Base-by-base conservation (phyloP, 1,140 invertebrate species). In the Zaprionus africanus region DNA sequence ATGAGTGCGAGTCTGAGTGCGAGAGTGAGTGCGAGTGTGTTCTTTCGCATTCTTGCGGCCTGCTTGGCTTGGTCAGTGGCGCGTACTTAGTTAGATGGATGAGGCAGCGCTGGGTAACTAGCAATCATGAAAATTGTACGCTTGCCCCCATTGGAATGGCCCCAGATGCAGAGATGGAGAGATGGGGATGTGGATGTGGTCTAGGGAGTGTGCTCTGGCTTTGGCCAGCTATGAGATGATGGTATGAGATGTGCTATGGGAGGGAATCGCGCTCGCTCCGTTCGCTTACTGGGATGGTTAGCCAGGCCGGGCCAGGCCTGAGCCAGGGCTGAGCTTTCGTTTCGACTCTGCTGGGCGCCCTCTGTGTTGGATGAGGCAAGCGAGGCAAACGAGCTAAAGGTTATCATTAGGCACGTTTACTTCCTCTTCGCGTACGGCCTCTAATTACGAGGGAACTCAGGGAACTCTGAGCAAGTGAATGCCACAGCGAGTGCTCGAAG, bases 121-220 rank as follows among this genome's bases (percentile, higher is more conserved):
- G 84, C 79, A 88, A 88, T 88, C 84, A 88, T 76, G 84, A 81
- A 88, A 88, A 88, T 88, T 88, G 84, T 90, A 84, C 78, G 73
- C 58, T 81, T 57, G 62, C 49, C 65, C 69, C 63, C 66, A 65
- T 53, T 49, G 57, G 46, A 68, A 74, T 41, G 54, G 28, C 19
- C 4, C 22, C 49, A 56, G 63, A 34, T 73, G 36, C n/a, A 26
- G 28, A 7, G 7, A 11, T 26, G 43, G 51, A n/a, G 11, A 19
- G 19, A 6, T 4, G 24, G 43, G 24, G 56, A 24, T 56, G 26
- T 22, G 24, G 56, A 24, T 56, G 26, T 22, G 46, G 46, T 43
- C 41, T 46, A 17, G n/a, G 17, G 41, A 46, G 41, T 46, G 41
- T 46, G 41, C n/a, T 17, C 41, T 19, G 41, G 41, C 41, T 17